Conservation (phyloP, 2,113 vertebrate species). For the Oreotragus oreotragus region DNA sequence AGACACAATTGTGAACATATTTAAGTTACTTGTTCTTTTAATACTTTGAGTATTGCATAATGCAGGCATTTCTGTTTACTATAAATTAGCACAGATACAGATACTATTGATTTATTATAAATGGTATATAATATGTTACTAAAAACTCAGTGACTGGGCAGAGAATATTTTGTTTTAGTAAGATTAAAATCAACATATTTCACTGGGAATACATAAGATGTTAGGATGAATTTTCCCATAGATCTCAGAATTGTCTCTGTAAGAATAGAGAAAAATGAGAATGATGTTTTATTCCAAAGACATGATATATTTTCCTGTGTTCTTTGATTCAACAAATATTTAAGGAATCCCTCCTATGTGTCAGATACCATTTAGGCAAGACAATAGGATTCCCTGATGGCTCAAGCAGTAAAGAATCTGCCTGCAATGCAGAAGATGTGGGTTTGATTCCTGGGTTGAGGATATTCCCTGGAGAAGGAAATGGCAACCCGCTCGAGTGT, state of each 20-base stretch:
- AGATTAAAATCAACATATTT: neutral
- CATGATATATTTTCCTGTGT: neutral
- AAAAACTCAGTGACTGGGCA: neutral
- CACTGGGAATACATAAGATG: neutral
- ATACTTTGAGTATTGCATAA: too few species aligned
- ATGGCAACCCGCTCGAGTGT: neutral
- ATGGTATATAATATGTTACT: neutral
- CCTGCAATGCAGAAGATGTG: neutral
- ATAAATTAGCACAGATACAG: too few species aligned
- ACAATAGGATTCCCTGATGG: neutral
- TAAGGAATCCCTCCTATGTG: neutral
- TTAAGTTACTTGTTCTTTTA: too few species aligned
- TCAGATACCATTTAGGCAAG: neutral
- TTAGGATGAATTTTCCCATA: neutral
- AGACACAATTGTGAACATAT: too few species aligned
- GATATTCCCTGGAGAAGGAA: neutral
- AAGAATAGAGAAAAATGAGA: neutral
- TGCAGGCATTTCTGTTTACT: too few species aligned
- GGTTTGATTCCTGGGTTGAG: neutral
- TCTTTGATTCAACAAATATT: neutral
- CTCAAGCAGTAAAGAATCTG: neutral
- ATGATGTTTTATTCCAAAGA: constrained; percentile 1
- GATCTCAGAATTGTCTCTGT: neutral
- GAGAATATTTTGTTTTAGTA: neutral
- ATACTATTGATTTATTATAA: too few species aligned